Evolutionary conservation across 2,888 invertebrate species (phyloP).

Genomic region (Tribolium freemani): DNA sequence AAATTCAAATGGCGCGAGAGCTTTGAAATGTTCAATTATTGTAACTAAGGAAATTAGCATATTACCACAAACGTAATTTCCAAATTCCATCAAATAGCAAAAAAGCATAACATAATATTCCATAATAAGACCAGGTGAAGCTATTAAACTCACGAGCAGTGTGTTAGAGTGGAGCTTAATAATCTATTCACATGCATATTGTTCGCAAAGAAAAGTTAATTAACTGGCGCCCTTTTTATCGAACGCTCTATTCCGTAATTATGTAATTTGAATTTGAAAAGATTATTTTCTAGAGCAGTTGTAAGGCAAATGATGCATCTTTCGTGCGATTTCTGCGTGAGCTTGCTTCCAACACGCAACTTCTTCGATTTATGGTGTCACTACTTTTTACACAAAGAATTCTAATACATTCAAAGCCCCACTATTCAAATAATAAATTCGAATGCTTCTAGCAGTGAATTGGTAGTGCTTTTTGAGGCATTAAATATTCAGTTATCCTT

Average conservation of each 20-base stretch:
- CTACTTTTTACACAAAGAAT: background rate
- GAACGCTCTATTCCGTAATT: background rate
- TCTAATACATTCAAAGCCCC: background rate
- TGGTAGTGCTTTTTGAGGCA: background rate
- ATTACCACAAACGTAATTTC: background rate
- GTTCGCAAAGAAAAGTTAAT: constrained; percentile 8
- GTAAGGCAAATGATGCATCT: constrained; percentile 18
- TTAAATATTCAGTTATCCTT: background rate
- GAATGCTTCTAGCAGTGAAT: background rate
- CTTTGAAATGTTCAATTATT: background rate
- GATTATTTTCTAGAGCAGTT: constrained; percentile 3
- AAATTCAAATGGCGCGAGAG: background rate
- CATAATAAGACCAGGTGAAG: background rate
- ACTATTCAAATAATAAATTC: background rate
- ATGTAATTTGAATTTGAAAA: constrained; percentile 17
- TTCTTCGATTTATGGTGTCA: background rate
- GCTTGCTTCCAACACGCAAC: background rate
- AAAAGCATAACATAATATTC: background rate
- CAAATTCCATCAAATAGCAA: background rate
- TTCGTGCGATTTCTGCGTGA: constrained; percentile 4
- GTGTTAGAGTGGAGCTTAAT: background rate
- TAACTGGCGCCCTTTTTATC: background rate
- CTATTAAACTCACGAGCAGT: background rate
- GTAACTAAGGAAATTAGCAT: background rate
- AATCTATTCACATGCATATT: constrained; percentile 4